Percentiles rank a stretch among this genome's conserved stretches.
Conservation (phyloP, 2,797 vertebrate genomes). For the Xiphorhynchus erythropygius region DNA sequence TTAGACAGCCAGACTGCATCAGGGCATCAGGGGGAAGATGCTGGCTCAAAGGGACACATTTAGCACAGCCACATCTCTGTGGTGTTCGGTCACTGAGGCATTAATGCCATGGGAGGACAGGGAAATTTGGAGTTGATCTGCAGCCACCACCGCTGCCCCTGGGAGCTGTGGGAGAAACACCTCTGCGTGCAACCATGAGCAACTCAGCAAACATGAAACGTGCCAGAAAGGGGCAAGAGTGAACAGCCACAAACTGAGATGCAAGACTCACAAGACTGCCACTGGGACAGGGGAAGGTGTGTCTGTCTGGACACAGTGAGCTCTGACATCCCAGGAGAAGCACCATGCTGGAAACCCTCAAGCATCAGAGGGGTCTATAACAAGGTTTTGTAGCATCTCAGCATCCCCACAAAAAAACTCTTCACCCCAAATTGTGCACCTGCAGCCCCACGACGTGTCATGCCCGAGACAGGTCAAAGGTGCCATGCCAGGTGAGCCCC, state of each 20-base stretch:
- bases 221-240: not conserved
- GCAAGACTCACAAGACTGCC: not conserved
- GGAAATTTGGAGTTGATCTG: not conserved
- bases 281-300: not conserved
- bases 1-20: conserved; percentile 27
- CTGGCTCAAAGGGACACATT: conserved; percentile 54
- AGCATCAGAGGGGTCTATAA: fast-evolving
- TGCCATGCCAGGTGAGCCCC: fast-evolving
- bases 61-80: not conserved
- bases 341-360: not conserved
- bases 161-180: not conserved
- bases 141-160: not conserved
- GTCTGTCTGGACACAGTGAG: not conserved
- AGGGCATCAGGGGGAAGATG: not conserved
- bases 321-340: not conserved
- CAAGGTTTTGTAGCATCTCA: not conserved
- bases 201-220: not conserved
- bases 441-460: fast-evolving
- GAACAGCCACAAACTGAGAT: fast-evolving
- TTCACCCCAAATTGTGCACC: fast-evolving
- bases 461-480: not conserved
- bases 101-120: conserved; percentile 7
- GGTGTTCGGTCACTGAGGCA: not conserved
- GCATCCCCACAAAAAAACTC: not conserved
- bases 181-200: fast-evolving